Conservation (phyloP, 2,888 invertebrate species). For the Patella ulyssiponensis region DNA sequence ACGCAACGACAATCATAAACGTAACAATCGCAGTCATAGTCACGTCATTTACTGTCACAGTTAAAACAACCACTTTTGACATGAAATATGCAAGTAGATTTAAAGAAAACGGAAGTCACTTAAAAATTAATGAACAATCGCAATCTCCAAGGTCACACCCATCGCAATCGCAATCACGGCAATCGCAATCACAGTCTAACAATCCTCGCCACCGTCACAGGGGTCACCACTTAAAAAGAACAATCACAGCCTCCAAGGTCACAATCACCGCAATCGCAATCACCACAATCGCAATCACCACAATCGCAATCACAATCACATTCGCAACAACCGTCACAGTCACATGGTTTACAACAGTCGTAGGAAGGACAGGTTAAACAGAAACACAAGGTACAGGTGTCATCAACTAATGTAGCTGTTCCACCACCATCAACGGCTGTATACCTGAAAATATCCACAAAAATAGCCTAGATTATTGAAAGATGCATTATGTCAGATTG, state of each 20-base stretch:
- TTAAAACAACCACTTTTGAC: too few species aligned
- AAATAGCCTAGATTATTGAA: too few species aligned
- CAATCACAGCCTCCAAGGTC: neutral
- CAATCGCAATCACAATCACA: conserved; percentile 5
- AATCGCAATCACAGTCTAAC: neutral
- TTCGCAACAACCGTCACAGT: neutral
- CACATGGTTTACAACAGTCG: neutral
- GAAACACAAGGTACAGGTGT: neutral
- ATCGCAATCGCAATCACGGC: neutral
- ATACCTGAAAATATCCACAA: neutral
- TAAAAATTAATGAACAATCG: conserved; percentile 3
- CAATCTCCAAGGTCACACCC: neutral
- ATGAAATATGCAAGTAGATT: too few species aligned
- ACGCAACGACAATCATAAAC: too few species aligned
- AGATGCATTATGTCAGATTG: too few species aligned
- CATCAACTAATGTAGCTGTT: neutral
- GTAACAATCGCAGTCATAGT: too few species aligned
- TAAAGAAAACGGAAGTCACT: neutral
- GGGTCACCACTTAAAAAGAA: neutral
- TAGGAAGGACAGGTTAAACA: neutral
- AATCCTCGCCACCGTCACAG: too few species aligned
- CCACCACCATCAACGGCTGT: neutral
- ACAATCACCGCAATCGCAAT: neutral
- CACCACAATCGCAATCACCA: neutral
- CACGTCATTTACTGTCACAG: neutral